phyloP scores from a whole-genome alignment of 2,797 vertebrate species.

The Brotula barbata region DNA sequence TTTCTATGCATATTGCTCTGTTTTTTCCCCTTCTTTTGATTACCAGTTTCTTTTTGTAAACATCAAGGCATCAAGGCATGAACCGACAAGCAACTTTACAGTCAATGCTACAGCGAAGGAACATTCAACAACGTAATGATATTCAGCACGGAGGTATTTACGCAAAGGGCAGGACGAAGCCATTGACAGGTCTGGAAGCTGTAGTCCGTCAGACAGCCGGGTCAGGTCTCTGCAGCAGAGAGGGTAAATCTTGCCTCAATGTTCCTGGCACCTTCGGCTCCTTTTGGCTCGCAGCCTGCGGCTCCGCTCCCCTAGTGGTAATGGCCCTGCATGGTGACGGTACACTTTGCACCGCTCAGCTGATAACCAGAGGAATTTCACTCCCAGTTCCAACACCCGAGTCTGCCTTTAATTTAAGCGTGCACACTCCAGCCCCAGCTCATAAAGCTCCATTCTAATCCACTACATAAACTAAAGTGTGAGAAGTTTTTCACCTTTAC shows the following conservation, averaged over 20 bases:
- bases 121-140: constrained; percentile 11
- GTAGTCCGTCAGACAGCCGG: constrained; percentile 29
- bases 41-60: constrained; percentile 57
- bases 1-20: constrained; percentile 50
- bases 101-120: constrained; percentile 7
- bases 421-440: constrained; percentile 5
- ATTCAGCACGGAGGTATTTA: constrained; percentile 9
- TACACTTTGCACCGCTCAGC: constrained; percentile 9
- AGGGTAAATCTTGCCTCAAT: constrained; percentile 15
- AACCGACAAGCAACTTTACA: constrained; percentile 53
- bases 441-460: constrained; percentile 24
- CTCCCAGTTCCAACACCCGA: constrained; percentile 12
- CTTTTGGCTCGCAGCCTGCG: constrained; percentile 27
- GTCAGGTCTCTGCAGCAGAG: constrained; percentile 6
- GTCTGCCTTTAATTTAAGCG: constrained; percentile 50
- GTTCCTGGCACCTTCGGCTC: constrained; percentile 30
- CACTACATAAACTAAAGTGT: constrained; percentile 20
- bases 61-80: constrained; percentile 61
- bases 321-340: constrained; percentile 34
- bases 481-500: constrained; percentile 34
- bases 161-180: constrained; percentile 26
- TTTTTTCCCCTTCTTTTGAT: constrained; percentile 39
- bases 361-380: constrained; percentile 50
- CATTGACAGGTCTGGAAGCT: constrained; percentile 16
- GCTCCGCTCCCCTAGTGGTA: constrained; percentile 18